Evolutionary conservation across 1,140 invertebrate species (phyloP).

Genomic region (Aphelenchoides avenae): DNA sequence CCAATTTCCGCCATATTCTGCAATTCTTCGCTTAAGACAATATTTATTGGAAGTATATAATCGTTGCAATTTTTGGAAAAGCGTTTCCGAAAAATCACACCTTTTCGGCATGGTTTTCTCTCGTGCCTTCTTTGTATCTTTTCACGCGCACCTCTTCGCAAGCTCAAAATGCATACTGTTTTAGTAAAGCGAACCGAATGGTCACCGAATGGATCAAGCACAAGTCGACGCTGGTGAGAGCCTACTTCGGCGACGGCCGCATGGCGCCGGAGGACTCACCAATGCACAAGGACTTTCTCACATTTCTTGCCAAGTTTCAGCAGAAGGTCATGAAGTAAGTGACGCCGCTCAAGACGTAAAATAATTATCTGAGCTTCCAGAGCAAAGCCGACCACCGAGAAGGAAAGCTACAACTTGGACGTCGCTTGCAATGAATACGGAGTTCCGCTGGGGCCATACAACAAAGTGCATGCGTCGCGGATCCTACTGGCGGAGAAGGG

Average conservation of each 20-base stretch:
- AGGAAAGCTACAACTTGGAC: neutral
- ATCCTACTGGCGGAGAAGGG: slow-evolving; percentile 16
- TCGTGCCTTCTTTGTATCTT: too few relatives aligned
- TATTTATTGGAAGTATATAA: too few relatives aligned
- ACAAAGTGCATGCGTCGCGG: slow-evolving; percentile 21
- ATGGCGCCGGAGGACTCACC: slow-evolving; percentile 12
- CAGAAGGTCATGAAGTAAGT: slow-evolving; percentile 6
- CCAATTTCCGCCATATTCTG: too few relatives aligned
- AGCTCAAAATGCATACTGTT: too few relatives aligned
- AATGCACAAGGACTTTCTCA: slow-evolving; percentile 24
- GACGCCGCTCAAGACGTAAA: neutral
- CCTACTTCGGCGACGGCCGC: slow-evolving; percentile 14
- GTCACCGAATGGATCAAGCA: slow-evolving; percentile 24
- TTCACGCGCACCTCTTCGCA: too few relatives aligned
- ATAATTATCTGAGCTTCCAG: slow-evolving; percentile 5
- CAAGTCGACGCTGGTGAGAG: slow-evolving; percentile 15
- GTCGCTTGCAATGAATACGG: slow-evolving; percentile 24
- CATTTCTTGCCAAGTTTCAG: slow-evolving; percentile 15
- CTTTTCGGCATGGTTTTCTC: too few relatives aligned
- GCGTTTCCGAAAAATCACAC: too few relatives aligned
- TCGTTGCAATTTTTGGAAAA: too few relatives aligned
- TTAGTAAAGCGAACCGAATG: too few relatives aligned
- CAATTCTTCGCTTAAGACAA: too few relatives aligned
- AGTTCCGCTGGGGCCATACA: slow-evolving; percentile 18
- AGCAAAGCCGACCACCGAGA: neutral